Base-by-base conservation (phyloP, 2,888 invertebrate genomes). In the Candidula unifasciata region DNA sequence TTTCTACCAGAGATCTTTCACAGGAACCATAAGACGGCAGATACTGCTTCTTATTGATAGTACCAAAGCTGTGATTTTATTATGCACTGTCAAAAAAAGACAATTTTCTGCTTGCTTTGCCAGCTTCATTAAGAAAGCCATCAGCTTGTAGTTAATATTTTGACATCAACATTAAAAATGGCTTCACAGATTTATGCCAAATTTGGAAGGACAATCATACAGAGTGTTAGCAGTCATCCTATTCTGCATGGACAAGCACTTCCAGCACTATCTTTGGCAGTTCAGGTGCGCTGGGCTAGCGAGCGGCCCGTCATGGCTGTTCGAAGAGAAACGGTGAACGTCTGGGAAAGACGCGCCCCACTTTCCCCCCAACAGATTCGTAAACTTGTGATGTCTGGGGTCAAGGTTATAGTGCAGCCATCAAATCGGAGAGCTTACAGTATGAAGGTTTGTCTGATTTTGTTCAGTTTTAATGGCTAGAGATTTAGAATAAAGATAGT, bases 401-500 rank as follows among this genome's bases (percentile, higher is more conserved):
- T 97, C 94, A 94, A 93, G 87, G 99, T 99, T 78, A 96, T 99
- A 78, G 98, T 99, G 0, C 99, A 99, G 93, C 99, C 99, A 0
- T 99, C 99, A 84, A 99, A 99, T 94, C 95, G 99, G 87, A 95
- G 99, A 78, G 98, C 99, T 0, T 99, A 99, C 94, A 99, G 99
- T 1, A 98, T 99, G 96, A 97, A 98, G 95, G 97, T 95, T 87
- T 79, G 88, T 60, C 18, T 74, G n/a, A 44, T 57, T 73, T 71
- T 30, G n/a, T 60, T 60, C n/a, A 27, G n/a, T 68, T 68, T 21
- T 60, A 5, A 1, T 60, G 60, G 10, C 60, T 24, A 21, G 21
- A 60, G 60, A 5, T 13, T 60, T n/a, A 60, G 60, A 60, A n/a
- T n/a, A 60, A 24, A n/a, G n/a, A 21, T 1, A 13, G 44, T 1